Conservation (phyloP, 2,888 invertebrate species). For the Tinea pellionella region DNA sequence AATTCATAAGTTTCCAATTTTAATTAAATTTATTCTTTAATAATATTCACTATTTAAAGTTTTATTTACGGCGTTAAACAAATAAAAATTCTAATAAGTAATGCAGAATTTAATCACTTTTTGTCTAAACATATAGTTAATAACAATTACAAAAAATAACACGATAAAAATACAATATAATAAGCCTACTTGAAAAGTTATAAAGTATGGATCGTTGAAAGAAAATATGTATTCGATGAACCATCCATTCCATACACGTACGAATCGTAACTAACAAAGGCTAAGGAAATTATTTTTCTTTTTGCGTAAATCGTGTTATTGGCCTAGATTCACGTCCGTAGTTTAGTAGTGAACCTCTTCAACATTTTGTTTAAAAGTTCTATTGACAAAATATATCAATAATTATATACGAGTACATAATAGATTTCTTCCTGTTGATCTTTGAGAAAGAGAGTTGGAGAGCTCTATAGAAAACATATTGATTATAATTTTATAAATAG, state of each 20-base stretch:
- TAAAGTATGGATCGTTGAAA: constrained; percentile 1
- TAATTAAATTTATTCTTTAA: not conserved
- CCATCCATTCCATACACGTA: constrained; percentile 3
- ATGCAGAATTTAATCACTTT: too few species aligned
- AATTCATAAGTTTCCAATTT: not conserved
- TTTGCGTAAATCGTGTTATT: constrained; percentile 1
- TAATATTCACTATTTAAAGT: too few species aligned
- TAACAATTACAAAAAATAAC: too few species aligned
- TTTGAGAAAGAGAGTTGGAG: too few species aligned
- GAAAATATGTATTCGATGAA: not conserved
- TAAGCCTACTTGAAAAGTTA: not conserved
- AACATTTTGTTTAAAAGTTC: not conserved
- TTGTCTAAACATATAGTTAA: too few species aligned
- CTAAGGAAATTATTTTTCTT: constrained; percentile 5
- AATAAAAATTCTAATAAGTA: too few species aligned
- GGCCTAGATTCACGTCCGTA: constrained; percentile 4
- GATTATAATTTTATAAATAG: too few species aligned
- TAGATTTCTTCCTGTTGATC: too few species aligned
- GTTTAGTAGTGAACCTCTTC: not conserved
- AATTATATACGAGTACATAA: too few species aligned
- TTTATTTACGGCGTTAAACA: too few species aligned
- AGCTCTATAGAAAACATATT: too few species aligned
- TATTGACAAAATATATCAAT: too few species aligned
- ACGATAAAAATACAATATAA: not conserved
- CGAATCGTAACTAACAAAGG: constrained; percentile 6